Evolutionary conservation across 2,888 invertebrate genomes (phyloP), one percentile per base, ranked within the genome.

Genomic region (Cephus pulcher): DNA sequence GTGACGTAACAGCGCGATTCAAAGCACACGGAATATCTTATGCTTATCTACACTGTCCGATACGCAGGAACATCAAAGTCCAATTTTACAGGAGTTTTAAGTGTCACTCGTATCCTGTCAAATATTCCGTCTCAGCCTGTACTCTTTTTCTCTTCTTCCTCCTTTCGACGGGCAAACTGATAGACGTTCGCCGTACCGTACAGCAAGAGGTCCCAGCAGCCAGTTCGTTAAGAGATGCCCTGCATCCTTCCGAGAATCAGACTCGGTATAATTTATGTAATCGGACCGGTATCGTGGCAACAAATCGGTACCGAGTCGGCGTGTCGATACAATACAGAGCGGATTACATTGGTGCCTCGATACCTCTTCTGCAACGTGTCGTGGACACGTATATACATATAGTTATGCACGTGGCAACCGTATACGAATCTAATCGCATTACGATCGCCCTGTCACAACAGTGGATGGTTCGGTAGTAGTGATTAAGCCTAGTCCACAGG

Each of bases 301-400:
- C 74, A 77, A 81, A 81, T 71, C 71, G 71, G 34, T 71, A 71
- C 71, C 71, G 71, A 34, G 33, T 32, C 71, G 71, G 32, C 71
- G 32, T 71, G 80, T 81, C 81, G 80, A 80, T 80, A 73, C 69
- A 75, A 74, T 79, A 80, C 80, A 74, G 77, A 76, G 76, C 78
- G 84, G 84, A 84, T 84, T 84, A 84, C 83, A 82, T 76, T 79
- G 80, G 80, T 80, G 84, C 80, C 12, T 76, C 71, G 37, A 37
- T 76, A 70, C 68, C 68, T 76, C 73, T 15, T 37, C 68, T 56
- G 56, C 56, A 56, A 23, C 56, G 56, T 9, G 23, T 23, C 9
- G 9, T 56, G 23, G 56, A 56, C 23, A 56, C 56, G 56, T 56
- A 56, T 15, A 15, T 23, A 56, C 56, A 23, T 56, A 56, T 15